Percentiles rank a stretch among this genome's conserved stretches.
Conservation (phyloP, 92 coral and sea anemone genomes). For the Muricea muricata region DNA sequence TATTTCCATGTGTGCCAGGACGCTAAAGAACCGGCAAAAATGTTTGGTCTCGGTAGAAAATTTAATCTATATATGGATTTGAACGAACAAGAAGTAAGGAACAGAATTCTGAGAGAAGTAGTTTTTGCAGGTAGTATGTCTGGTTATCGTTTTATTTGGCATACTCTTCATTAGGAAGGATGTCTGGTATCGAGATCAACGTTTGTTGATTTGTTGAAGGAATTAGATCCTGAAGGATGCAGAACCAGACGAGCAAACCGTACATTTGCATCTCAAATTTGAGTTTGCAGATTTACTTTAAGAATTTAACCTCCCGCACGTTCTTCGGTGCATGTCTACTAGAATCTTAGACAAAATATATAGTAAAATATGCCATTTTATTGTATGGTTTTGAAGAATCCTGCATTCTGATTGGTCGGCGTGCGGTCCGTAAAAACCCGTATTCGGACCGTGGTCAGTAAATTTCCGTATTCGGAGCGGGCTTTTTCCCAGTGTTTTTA, state of each 20-base stretch:
- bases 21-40: constrained; percentile 38
- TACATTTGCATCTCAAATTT: too few relatives aligned
- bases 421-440: too few relatives aligned
- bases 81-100: constrained; percentile 42
- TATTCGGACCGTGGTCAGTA: too few relatives aligned
- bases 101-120: constrained; percentile 41
- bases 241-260: not conserved
- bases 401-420: too few relatives aligned
- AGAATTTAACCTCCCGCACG: too few relatives aligned
- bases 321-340: too few relatives aligned
- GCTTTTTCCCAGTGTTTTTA: too few relatives aligned
- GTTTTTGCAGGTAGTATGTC: constrained; percentile 40
- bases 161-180: constrained; percentile 44
- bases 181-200: constrained; percentile 35
- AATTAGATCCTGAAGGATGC: constrained; percentile 12
- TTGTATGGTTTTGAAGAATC: too few relatives aligned
- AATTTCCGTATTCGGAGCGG: too few relatives aligned
- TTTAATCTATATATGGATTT: constrained; percentile 14
- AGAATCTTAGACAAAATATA: too few relatives aligned
- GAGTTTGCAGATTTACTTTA: too few relatives aligned
- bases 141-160: constrained; percentile 40
- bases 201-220: constrained; percentile 27
- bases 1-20: constrained; percentile 27
- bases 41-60: constrained; percentile 38
- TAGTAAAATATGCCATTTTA: too few relatives aligned